A percentile compares a stretch with the other conserved stretches of the same genome.
Evolutionary conservation across 2,113 vertebrate genomes (phyloP).

Genomic region (Peromyscus californicus): DNA sequence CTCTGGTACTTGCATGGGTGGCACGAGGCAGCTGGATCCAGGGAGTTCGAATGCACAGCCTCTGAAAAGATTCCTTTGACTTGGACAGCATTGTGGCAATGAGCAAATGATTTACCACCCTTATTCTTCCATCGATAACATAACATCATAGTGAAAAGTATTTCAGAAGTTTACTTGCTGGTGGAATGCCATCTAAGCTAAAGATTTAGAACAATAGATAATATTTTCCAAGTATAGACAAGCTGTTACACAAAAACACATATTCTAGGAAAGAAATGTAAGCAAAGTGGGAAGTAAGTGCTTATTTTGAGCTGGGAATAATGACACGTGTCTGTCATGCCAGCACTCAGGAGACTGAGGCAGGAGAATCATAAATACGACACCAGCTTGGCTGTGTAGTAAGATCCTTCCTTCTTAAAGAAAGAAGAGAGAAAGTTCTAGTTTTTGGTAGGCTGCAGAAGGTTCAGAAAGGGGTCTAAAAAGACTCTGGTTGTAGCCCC

Average conservation of each 20-base stretch:
- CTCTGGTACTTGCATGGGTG: no score
- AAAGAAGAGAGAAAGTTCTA: not conserved
- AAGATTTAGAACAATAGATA: not conserved
- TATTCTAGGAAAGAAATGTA: not conserved
- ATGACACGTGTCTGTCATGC: not conserved
- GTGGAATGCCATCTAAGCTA: not conserved
- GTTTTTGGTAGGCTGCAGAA: not conserved
- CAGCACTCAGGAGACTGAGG: not conserved
- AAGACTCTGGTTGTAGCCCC: not conserved
- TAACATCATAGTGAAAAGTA: not conserved
- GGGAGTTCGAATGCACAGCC: fast-evolving
- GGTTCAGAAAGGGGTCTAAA: not conserved
- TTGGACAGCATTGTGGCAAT: not conserved
- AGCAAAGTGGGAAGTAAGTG: not conserved
- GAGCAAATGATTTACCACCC: not conserved
- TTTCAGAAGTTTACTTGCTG: not conserved
- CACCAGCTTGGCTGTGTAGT: not conserved
- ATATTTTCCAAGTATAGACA: not conserved
- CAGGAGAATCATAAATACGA: not conserved
- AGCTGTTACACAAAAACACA: no score
- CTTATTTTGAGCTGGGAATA: not conserved
- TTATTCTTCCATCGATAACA: not conserved
- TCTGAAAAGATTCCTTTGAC: not conserved
- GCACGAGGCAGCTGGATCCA: not conserved
- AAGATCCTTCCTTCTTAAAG: not conserved